A percentile compares a stretch with the other conserved stretches of the same genome.
These are phyloP conservation scores for Limnephilus auricula DNA, from an alignment of 2,888 invertebrate species.

Conservation along the genomic window DNA sequence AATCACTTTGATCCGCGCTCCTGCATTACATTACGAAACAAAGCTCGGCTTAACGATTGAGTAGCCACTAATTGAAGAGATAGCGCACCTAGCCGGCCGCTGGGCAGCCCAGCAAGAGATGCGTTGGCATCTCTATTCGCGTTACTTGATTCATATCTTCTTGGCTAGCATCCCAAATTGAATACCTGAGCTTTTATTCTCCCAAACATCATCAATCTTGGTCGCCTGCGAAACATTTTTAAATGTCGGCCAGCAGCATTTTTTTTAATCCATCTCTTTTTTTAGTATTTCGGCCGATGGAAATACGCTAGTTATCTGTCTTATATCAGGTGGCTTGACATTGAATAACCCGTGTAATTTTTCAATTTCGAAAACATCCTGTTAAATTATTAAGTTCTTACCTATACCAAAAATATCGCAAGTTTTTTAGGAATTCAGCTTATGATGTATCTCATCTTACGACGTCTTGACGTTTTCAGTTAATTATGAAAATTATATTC, in stretches of 20 bases:
- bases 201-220: conserved; percentile 35
- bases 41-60: conserved; percentile 38
- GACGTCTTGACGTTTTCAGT: conserved; percentile 10
- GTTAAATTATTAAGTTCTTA: neutral
- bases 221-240: conserved; percentile 19
- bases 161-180: conserved; percentile 30
- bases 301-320: neutral
- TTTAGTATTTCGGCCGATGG: conserved; percentile 12
- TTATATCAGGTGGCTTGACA: neutral
- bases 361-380: conserved; percentile 21
- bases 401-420: neutral
- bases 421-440: neutral
- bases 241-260: neutral
- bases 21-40: conserved; percentile 35
- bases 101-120: conserved; percentile 14
- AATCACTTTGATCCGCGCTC: conserved; percentile 19
- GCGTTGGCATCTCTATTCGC: conserved; percentile 40
- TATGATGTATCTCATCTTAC: neutral
- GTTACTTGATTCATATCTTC: conserved; percentile 29
- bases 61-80: conserved; percentile 55
- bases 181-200: conserved; percentile 46
- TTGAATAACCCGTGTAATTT: conserved; percentile 16
- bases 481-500: conserved; percentile 26
- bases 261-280: neutral
- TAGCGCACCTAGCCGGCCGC: conserved; percentile 37